phyloP scores from a whole-genome alignment of 2,113 vertebrate species.

The Tylochromis polylepis region DNA sequence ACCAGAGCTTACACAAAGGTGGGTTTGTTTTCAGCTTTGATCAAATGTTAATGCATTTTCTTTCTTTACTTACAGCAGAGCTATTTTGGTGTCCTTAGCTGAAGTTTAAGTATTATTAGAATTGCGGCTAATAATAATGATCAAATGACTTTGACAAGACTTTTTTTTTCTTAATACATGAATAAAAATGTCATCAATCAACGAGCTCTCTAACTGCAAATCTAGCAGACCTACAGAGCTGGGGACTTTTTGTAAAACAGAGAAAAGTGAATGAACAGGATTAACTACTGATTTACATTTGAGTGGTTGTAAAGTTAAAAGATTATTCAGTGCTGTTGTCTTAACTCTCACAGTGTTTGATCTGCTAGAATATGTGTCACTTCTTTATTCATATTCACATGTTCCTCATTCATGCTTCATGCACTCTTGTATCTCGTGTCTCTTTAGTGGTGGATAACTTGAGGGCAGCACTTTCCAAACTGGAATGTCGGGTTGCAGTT shows the following conservation, averaged over 20 bases:
- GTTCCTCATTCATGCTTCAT: not conserved
- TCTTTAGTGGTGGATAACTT: conserved; percentile 83
- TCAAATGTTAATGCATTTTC: not conserved
- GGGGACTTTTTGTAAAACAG: not conserved
- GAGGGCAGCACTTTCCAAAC: conserved; percentile 79
- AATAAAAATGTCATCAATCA: not conserved
- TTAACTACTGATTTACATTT: not conserved
- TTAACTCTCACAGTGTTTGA: not conserved
- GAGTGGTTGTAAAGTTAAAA: not conserved
- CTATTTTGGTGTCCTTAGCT: not conserved
- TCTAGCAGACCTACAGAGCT: not conserved
- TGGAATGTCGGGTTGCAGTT: conserved; percentile 78
- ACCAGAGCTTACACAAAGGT: conserved; percentile 85
- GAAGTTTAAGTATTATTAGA: not conserved
- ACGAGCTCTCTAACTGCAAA: not conserved
- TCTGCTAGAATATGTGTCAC: not conserved
- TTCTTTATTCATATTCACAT: not conserved
- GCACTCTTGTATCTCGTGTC: not conserved
- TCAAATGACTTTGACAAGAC: not conserved
- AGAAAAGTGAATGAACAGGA: not conserved
- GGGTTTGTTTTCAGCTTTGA: not conserved
- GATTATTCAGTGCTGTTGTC: not conserved
- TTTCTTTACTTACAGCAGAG: not conserved
- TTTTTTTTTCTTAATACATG: not conserved
- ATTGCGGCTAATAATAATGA: not conserved